A percentile compares a stretch with the other conserved stretches of the same genome.
Conservation (phyloP, 2,888 invertebrate species). For the Nemotelus pantherinus region DNA sequence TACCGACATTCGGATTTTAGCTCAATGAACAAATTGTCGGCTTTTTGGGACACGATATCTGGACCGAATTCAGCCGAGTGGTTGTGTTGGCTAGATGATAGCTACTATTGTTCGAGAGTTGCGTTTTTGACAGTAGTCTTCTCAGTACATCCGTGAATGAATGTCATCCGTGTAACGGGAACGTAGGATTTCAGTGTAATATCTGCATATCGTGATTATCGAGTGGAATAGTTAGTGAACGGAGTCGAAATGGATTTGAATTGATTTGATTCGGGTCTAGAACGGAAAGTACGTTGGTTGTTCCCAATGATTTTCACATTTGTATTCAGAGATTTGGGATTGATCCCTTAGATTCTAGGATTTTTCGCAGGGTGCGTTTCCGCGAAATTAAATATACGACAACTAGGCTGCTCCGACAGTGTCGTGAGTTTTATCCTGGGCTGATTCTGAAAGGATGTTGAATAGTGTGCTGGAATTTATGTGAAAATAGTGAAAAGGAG, state of each 20-base stretch:
- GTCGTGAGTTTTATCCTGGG: background rate
- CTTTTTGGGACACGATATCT: slow-evolving; percentile 15
- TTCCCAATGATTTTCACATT: slow-evolving; percentile 38
- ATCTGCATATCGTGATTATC: background rate
- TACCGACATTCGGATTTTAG: too few relatives aligned
- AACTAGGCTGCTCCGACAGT: background rate
- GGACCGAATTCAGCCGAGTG: slow-evolving; percentile 16
- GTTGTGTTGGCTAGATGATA: slow-evolving; percentile 16
- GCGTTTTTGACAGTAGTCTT: slow-evolving; percentile 31
- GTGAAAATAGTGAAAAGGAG: slow-evolving; percentile 1
- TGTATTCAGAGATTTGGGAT: slow-evolving; percentile 18
- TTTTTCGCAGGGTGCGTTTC: background rate
- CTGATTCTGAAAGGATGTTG: slow-evolving; percentile 2
- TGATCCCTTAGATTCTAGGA: slow-evolving; percentile 8
- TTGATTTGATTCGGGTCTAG: slow-evolving; percentile 24
- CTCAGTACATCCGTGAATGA: slow-evolving; percentile 27
- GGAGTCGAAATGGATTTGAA: slow-evolving; percentile 2
- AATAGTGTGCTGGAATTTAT: slow-evolving; percentile 13
- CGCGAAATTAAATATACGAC: slow-evolving; percentile 1
- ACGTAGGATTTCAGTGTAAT: background rate
- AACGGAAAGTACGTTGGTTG: slow-evolving; percentile 6
- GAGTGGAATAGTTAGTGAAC: background rate
- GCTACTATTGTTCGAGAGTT: slow-evolving; percentile 14
- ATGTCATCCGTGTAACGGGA: slow-evolving; percentile 20
- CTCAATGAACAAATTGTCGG: slow-evolving; percentile 35